Evolutionary conservation across 2,113 vertebrate genomes (phyloP), one percentile per base, ranked within the genome.

Genomic region (Piaya cayana): DNA sequence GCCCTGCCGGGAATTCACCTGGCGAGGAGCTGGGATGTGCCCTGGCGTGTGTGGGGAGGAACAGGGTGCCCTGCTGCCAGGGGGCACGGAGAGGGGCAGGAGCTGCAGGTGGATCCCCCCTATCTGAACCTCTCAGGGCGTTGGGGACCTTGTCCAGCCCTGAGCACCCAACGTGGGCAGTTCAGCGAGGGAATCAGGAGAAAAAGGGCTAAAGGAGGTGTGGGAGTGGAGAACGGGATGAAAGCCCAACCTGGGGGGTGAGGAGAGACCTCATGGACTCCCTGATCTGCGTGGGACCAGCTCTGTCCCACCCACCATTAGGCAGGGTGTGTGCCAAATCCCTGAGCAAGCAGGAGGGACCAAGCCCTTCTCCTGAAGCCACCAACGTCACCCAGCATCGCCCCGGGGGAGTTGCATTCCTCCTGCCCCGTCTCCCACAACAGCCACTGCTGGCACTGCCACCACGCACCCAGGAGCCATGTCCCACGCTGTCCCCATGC

Each of bases 311-410:
- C 79, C 85, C 30, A 2, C 76, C 82, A 15, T 78, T 74, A n/a
- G 19, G 65, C 59, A 83, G 83, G 93, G 91, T 17, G 96, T 81
- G 89, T 21, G 93, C 58, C 82, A 86, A 1, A 72, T 86, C 91
- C 93, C 60, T 63, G 91, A 86, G 90, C 95, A 59, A 88, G 91
- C 96, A 89, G 72, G 1, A 81, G 89, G 72, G 77, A 94, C 95
- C 93, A 25, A 84, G 86, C 95, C 93, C 95, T 91, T 47, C 77
- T 93, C 80, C 67, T 5, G 8, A 64, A 93, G 94, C 79, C 88
- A 77, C 93, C 86, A 30, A 64, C 91, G 75, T 95, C 93, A 90
- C 88, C 17, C 81, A 11, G 39, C 0, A 3, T 27, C 2, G 49
- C 88, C 92, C n/a, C 15, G 2, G 67, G 88, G 82, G 27, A 90